Conservation (phyloP, 2,888 invertebrate genomes). For the Arctia plantaginis region DNA sequence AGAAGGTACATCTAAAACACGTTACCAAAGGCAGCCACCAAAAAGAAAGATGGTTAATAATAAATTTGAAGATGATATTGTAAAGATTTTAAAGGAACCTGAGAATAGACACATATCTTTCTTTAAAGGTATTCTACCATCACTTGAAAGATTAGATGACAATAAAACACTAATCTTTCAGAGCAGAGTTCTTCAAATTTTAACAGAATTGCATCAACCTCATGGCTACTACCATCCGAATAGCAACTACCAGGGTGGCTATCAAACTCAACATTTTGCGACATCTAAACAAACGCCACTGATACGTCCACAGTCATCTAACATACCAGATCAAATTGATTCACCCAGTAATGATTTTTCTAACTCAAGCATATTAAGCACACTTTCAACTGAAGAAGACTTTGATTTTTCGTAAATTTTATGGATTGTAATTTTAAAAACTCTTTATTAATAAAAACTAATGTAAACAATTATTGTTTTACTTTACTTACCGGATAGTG, state of each 20-base stretch:
- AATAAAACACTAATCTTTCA: slow-evolving; percentile 42
- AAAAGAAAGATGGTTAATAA: slow-evolving; percentile 41
- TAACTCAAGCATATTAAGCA: slow-evolving; percentile 36
- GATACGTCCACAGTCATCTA: slow-evolving; percentile 46
- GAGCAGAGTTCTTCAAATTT: slow-evolving; percentile 41
- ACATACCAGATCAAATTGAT: slow-evolving; percentile 51
- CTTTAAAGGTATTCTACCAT: slow-evolving; percentile 50
- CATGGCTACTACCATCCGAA: slow-evolving; percentile 21
- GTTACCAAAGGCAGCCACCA: slow-evolving; percentile 45
- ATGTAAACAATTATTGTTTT: slow-evolving; percentile 48
- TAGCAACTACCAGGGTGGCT: slow-evolving; percentile 24
- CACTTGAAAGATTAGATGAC: slow-evolving; percentile 44
- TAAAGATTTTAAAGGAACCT: slow-evolving; percentile 35
- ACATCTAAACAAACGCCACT: slow-evolving; percentile 49
- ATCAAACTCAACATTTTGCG: slow-evolving; percentile 23
- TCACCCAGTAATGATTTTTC: slow-evolving; percentile 45
- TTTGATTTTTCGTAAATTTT: slow-evolving; percentile 49
- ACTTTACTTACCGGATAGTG: slow-evolving; percentile 45
- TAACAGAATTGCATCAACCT: slow-evolving; percentile 48
- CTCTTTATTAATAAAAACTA: slow-evolving; percentile 47
- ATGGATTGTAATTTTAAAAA: slow-evolving; percentile 45
- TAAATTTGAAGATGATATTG: slow-evolving; percentile 40
- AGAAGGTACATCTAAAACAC: slow-evolving; percentile 38
- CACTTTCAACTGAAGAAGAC: slow-evolving; percentile 46
- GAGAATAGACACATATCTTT: slow-evolving; percentile 45